phyloP scores from a whole-genome alignment of 2,888 invertebrate species.

The Ichneumoninae sp. region DNA sequence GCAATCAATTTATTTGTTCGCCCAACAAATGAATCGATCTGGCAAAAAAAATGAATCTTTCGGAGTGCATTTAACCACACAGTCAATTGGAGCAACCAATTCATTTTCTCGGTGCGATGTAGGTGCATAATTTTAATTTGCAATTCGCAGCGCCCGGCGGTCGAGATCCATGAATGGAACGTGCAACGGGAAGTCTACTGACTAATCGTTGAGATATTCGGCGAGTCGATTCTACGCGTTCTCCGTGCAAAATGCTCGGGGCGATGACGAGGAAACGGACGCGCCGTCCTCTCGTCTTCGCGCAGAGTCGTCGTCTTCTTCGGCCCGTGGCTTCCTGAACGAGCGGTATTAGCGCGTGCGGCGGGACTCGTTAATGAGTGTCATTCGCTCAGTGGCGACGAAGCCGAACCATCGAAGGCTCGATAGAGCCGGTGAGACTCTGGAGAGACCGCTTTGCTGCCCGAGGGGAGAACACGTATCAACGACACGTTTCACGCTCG shows the following conservation, averaged over 20 bases:
- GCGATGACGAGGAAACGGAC: constrained; percentile 57
- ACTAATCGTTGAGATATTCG: constrained; percentile 55
- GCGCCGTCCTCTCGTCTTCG: constrained; percentile 14
- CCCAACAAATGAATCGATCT: neutral
- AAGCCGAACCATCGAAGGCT: constrained; percentile 40
- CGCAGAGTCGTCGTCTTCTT: constrained; percentile 24
- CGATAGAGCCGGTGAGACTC: constrained; percentile 23
- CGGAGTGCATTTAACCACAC: neutral
- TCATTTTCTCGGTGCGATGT: neutral
- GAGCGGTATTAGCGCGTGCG: constrained; percentile 67
- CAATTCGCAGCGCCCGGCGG: neutral
- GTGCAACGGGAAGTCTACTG: constrained; percentile 17
- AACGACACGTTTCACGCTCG: constrained; percentile 53
- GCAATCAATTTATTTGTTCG: neutral
- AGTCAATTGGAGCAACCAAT: neutral
- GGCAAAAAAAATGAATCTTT: neutral
- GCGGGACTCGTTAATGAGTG: constrained; percentile 65
- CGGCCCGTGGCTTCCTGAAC: constrained; percentile 58
- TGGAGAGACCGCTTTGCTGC: constrained; percentile 38
- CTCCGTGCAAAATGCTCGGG: constrained; percentile 36
- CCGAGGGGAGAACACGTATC: constrained; percentile 26
- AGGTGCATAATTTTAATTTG: neutral
- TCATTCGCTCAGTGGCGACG: constrained; percentile 37
- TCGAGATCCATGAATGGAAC: constrained; percentile 21
- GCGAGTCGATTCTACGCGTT: constrained; percentile 32